These are phyloP conservation scores for Acheta domesticus DNA, from an alignment of 2,888 invertebrate genomes.

Conservation along the genomic window DNA sequence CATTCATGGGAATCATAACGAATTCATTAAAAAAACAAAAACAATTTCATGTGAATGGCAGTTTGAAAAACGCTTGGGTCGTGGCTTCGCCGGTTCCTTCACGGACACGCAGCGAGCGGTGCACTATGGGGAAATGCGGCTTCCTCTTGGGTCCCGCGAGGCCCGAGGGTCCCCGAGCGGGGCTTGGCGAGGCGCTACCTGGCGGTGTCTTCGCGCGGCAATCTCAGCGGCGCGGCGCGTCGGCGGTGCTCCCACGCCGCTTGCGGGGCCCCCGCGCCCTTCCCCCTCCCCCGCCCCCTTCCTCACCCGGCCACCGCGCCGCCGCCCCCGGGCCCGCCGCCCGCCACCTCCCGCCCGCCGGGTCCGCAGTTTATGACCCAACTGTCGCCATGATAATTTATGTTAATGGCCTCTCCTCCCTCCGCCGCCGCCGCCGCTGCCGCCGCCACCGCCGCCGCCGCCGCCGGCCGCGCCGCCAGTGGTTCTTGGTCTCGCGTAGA, in stretches of 20 bases:
- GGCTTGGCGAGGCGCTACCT: neutral
- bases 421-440: conserved; percentile 35
- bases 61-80: no score
- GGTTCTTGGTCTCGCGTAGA: neutral
- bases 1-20: no score
- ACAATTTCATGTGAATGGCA: no score
- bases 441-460: neutral
- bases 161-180: no score
- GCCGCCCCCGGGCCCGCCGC: neutral
- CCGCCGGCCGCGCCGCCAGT: conserved; percentile 1
- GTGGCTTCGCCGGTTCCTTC: no score
- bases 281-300: neutral
- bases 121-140: no score
- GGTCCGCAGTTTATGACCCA: conserved; percentile 36
- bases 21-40: no score
- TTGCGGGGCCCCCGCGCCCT: neutral
- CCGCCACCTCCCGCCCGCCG: neutral
- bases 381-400: conserved; percentile 62
- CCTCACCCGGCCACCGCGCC: neutral
- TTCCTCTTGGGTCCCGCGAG: no score
- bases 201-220: neutral
- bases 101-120: no score
- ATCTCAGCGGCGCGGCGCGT: neutral
- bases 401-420: conserved; percentile 48
- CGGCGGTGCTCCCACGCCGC: no score